A percentile compares a stretch with the other conserved stretches of the same genome.
Conservation (phyloP, 2,113 vertebrate genomes). For the Etheostoma spectabile region DNA sequence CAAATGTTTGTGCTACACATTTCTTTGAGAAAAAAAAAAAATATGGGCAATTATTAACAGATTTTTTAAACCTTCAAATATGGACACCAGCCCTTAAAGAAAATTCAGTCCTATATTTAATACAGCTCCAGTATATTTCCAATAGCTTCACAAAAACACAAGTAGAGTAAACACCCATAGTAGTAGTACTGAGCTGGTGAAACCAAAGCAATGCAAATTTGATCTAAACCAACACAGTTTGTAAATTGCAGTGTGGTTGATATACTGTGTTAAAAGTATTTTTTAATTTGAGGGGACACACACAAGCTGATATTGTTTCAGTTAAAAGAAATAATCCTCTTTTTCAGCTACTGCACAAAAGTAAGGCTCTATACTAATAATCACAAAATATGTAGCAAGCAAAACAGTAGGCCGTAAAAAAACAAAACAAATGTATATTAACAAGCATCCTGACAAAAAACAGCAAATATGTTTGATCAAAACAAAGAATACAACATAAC, state of each 20-base stretch:
- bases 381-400: neutral
- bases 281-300: neutral
- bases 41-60: too few species aligned
- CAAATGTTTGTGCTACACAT: neutral
- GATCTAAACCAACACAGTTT: neutral
- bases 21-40: neutral
- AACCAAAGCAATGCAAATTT: neutral
- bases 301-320: neutral
- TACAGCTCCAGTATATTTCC: neutral
- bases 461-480: slow-evolving; percentile 16
- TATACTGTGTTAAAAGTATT: neutral
- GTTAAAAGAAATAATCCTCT: neutral
- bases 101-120: too few species aligned
- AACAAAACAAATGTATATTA: neutral
- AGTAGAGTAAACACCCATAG: neutral
- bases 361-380: neutral
- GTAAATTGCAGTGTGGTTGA: neutral
- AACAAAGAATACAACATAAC: slow-evolving; percentile 45
- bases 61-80: neutral
- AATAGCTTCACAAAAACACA: neutral
- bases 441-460: slow-evolving; percentile 15
- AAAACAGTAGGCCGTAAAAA: neutral
- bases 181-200: neutral
- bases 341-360: neutral
- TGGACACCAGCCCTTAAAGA: too few species aligned